Percentiles rank a stretch among this genome's conserved stretches.
Conservation (phyloP, 2,888 invertebrate species). For the Sminthurides aquaticus region DNA sequence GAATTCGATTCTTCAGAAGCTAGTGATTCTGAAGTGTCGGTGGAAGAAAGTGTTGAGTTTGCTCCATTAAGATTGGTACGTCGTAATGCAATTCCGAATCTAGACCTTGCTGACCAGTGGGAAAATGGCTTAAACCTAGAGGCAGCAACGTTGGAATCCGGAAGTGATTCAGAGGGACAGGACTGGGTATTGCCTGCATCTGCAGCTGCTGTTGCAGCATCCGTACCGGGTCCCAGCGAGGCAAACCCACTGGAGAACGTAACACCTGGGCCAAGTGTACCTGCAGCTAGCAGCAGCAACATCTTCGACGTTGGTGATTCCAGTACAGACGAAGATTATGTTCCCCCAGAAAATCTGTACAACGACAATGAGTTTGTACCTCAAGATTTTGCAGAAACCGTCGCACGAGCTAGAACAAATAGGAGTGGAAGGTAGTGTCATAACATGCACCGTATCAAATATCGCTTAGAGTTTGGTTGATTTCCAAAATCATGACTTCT, state of each 20-base stretch:
- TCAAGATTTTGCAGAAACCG: too few relatives aligned
- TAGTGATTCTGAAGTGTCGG: background rate
- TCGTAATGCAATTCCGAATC: conserved; percentile 20
- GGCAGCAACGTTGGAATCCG: background rate
- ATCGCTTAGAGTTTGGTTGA: too few relatives aligned
- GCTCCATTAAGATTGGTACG: conserved; percentile 11
- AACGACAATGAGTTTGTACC: too few relatives aligned
- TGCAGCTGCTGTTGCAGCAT: background rate
- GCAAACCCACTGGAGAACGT: background rate
- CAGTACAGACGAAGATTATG: background rate
- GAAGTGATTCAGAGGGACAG: too few relatives aligned
- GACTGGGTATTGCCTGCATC: background rate
- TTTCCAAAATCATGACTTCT: too few relatives aligned
- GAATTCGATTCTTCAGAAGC: conserved; percentile 27
- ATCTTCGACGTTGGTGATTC: background rate
- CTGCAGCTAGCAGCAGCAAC: background rate
- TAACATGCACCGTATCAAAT: background rate
- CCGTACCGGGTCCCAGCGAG: background rate
- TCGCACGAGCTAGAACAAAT: background rate
- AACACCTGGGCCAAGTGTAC: background rate
- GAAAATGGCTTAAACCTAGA: background rate
- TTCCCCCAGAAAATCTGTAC: too few relatives aligned
- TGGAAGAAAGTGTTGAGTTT: conserved; percentile 9
- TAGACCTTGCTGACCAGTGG: conserved; percentile 17
- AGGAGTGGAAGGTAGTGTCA: conserved; percentile 1